A percentile compares a stretch with the other conserved stretches of the same genome.
These are phyloP conservation scores for Semibalanus balanoides DNA, from an alignment of 1,140 invertebrate genomes.

Conservation along the genomic window DNA sequence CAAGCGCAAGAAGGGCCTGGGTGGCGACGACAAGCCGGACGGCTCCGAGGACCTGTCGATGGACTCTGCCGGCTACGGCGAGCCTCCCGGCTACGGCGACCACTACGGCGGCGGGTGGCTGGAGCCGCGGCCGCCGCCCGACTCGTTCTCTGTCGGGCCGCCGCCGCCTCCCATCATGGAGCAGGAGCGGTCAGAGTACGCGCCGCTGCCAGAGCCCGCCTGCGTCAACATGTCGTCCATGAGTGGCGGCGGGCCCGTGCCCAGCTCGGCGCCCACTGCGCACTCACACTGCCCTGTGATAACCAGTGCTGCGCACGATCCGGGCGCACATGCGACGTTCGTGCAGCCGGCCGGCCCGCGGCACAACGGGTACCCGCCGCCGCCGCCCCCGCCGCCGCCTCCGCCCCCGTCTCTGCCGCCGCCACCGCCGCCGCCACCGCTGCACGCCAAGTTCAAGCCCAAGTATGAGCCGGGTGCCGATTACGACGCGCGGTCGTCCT, in stretches of 20 bases:
- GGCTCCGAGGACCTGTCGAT: not conserved
- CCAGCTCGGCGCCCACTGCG: not conserved
- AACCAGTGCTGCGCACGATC: not conserved
- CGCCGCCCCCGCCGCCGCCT: no score
- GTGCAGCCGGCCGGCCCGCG: not conserved
- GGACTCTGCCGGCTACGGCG: not conserved
- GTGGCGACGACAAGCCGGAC: not conserved
- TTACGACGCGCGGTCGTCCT: not conserved
- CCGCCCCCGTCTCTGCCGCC: not conserved
- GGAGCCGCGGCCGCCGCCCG: not conserved
- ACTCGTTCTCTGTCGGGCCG: not conserved
- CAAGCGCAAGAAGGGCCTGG: not conserved
- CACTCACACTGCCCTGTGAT: not conserved
- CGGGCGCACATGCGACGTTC: not conserved
- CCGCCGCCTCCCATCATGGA: not conserved
- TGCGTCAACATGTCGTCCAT: not conserved
- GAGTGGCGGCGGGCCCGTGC: not conserved
- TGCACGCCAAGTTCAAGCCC: constrained; percentile 11
- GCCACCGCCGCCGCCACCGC: not conserved
- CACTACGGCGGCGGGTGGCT: not conserved
- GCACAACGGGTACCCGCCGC: not conserved
- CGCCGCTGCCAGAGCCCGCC: not conserved
- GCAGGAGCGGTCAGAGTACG: not conserved
- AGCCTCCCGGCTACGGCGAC: not conserved
- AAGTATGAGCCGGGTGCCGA: constrained; percentile 4